These are phyloP conservation scores for Trachelus stipa DNA, from an alignment of 2,888 invertebrate species.

Conservation along the genomic window DNA sequence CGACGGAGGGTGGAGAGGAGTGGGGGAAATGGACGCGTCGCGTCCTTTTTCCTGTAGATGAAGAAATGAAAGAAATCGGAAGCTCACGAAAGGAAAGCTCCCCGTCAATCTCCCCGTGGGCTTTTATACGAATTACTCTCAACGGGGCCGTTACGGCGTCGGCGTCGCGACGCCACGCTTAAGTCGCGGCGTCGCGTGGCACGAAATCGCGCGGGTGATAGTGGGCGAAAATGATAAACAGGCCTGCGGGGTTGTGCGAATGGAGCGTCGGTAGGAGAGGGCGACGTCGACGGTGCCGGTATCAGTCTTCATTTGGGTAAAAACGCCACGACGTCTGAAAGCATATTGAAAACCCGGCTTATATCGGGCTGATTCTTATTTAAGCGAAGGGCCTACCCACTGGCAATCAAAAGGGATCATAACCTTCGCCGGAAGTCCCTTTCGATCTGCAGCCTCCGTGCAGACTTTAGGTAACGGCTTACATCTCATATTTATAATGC, in stretches of 20 bases:
- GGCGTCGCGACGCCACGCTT: constrained; percentile 26
- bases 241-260: constrained; percentile 7
- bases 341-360: constrained; percentile 38
- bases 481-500: constrained; percentile 17
- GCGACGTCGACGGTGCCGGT: constrained; percentile 29
- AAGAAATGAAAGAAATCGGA: not conserved
- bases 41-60: not conserved
- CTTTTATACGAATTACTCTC: not conserved
- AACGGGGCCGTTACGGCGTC: not conserved
- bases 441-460: constrained; percentile 14
- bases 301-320: constrained; percentile 47
- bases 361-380: constrained; percentile 17
- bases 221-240: constrained; percentile 37
- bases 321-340: constrained; percentile 24
- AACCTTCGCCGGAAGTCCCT: constrained; percentile 27
- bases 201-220: constrained; percentile 19
- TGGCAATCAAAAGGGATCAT: constrained; percentile 54
- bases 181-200: constrained; percentile 17
- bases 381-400: constrained; percentile 14
- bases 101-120: not conserved
- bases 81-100: not conserved
- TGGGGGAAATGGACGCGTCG: not conserved
- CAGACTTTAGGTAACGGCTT: constrained; percentile 46
- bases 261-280: not conserved
- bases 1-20: too few relatives aligned